Evolutionary conservation across 1,140 invertebrate genomes (phyloP).

Genomic region (Hirudo medicinalis): DNA sequence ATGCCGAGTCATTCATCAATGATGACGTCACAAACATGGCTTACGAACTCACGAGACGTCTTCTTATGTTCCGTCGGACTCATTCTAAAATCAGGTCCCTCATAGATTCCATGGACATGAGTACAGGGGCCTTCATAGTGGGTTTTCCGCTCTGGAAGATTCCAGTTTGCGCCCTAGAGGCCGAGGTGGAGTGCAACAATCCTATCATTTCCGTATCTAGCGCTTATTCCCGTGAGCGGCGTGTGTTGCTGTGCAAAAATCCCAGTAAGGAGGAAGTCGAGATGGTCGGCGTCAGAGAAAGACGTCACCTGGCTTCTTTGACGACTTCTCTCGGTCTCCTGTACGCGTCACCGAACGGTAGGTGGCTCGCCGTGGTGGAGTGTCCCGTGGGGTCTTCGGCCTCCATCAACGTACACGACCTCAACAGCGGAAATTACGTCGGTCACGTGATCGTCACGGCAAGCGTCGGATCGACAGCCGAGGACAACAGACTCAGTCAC

Average conservation of each 20-base stretch:
- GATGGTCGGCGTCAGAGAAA: background rate
- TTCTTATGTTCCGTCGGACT: background rate
- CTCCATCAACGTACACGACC: background rate
- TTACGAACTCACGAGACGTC: conserved; percentile 3
- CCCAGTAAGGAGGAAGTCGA: background rate
- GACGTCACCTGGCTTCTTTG: background rate
- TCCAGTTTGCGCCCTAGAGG: conserved; percentile 1
- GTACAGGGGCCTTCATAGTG: background rate
- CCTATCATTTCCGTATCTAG: background rate
- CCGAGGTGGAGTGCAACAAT: background rate
- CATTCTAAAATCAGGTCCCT: background rate
- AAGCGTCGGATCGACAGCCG: background rate
- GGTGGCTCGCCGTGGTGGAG: background rate
- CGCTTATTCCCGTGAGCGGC: background rate
- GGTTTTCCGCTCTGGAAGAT: background rate
- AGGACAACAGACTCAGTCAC: background rate
- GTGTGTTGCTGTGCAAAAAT: background rate
- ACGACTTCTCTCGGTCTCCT: background rate
- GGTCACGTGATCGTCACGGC: background rate
- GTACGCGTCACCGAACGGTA: conserved; percentile 4
- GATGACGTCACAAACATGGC: conserved; percentile 9
- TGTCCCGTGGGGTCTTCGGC: background rate
- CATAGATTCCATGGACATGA: background rate
- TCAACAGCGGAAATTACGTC: conserved; percentile 1
- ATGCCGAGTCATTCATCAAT: background rate